phyloP scores from a whole-genome alignment of 2,888 invertebrate species.

The Hipparchia semele region DNA sequence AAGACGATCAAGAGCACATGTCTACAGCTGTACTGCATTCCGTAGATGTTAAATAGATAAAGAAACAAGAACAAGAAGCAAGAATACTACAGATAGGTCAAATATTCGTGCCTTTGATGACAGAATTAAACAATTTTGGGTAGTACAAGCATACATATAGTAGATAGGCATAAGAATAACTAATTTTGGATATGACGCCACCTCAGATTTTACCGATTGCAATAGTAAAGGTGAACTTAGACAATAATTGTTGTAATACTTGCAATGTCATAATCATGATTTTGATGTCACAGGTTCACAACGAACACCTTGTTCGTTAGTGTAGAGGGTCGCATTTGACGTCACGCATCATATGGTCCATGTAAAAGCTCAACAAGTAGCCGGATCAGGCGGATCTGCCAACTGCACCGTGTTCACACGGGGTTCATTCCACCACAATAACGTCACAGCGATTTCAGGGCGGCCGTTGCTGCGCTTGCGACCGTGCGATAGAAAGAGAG shows the following conservation, averaged over 20 bases:
- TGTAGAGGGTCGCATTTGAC: conserved; percentile 15
- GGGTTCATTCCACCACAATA: conserved; percentile 52
- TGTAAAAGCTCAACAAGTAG: conserved; percentile 30
- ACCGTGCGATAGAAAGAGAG: conserved; percentile 71
- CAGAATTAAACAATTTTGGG: too few species aligned
- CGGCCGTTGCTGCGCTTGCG: conserved; percentile 55
- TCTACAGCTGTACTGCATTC: too few species aligned
- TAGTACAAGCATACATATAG: too few species aligned
- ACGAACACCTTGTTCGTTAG: not conserved
- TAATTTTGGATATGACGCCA: too few species aligned
- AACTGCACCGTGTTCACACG: conserved; percentile 49
- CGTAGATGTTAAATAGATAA: too few species aligned
- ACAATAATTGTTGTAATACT: not conserved
- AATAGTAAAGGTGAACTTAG: not conserved
- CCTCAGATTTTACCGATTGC: too few species aligned
- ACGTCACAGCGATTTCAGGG: conserved; percentile 60
- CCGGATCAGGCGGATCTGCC: conserved; percentile 32
- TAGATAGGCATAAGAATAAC: too few species aligned
- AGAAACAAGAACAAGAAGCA: too few species aligned
- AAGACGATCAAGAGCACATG: too few species aligned
- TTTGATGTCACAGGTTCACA: not conserved
- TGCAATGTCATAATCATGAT: not conserved
- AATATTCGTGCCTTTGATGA: too few species aligned
- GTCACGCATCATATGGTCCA: conserved; percentile 26
- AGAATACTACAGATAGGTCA: too few species aligned